Evolutionary conservation across 2,888 invertebrate species (phyloP).

Genomic region (Buathra laborator): DNA sequence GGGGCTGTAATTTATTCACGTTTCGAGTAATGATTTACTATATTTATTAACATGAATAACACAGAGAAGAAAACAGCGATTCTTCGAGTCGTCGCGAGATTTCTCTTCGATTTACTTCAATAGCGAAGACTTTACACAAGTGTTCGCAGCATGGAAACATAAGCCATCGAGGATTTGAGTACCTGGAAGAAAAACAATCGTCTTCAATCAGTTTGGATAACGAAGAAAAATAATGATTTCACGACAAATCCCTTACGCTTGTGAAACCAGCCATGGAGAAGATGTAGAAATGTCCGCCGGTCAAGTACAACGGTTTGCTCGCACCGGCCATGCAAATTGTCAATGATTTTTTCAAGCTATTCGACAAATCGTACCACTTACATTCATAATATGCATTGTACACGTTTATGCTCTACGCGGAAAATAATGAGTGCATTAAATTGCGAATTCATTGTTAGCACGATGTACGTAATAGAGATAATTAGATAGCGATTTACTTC

Average conservation of each 20-base stretch:
- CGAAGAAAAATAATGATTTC: background rate
- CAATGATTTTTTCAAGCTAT: conserved; percentile 32
- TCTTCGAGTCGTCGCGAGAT: too few relatives aligned
- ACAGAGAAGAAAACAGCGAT: too few relatives aligned
- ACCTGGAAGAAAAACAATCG: conserved; percentile 1
- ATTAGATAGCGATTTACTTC: background rate
- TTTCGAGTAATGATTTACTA: too few relatives aligned
- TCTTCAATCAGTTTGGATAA: background rate
- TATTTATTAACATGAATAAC: too few relatives aligned
- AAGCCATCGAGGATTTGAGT: conserved; percentile 41
- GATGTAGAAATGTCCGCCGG: conserved; percentile 50
- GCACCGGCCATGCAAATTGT: conserved; percentile 51
- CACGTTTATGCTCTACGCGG: conserved; percentile 36
- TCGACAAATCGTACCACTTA: conserved; percentile 42
- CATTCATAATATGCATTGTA: conserved; percentile 50
- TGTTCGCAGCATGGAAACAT: conserved; percentile 44
- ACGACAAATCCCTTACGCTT: conserved; percentile 17
- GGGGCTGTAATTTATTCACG: too few relatives aligned
- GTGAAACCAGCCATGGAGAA: conserved; percentile 50
- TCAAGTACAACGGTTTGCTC: conserved; percentile 46
- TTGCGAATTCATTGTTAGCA: too few relatives aligned
- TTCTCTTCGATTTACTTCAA: too few relatives aligned
- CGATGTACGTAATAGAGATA: too few relatives aligned
- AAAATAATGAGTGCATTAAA: background rate
- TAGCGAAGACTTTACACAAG: conserved; percentile 1